phyloP scores from a whole-genome alignment of 1,140 invertebrate genomes.

The Polypedilum pembai region DNA sequence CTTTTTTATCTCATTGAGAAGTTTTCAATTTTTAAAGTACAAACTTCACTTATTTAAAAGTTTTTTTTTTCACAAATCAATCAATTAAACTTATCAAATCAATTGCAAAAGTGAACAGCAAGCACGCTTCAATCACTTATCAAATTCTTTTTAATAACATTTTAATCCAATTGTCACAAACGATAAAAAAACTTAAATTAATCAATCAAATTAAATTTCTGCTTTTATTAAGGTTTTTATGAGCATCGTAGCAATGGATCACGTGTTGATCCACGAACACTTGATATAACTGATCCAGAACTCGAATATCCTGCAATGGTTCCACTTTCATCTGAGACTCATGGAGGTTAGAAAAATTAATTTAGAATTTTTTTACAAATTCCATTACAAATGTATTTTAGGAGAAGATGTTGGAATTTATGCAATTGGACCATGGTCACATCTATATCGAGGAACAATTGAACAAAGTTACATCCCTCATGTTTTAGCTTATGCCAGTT shows the following conservation, averaged over 20 bases:
- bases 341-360: conserved; percentile 51
- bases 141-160: not conserved
- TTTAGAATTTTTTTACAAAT: too few species aligned
- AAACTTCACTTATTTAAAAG: too few species aligned
- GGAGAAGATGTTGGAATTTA: conserved; percentile 58
- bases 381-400: too few species aligned
- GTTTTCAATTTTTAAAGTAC: conserved; percentile 30
- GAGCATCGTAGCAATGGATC: not conserved
- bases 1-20: not conserved
- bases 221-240: not conserved
- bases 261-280: not conserved
- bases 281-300: conserved; percentile 39
- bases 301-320: conserved; percentile 47
- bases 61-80: not conserved
- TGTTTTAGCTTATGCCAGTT: conserved; percentile 58
- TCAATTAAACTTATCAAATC: not conserved
- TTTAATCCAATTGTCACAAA: not conserved
- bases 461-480: conserved; percentile 74
- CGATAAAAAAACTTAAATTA: not conserved
- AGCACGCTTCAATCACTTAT: not conserved
- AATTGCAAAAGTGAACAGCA: not conserved
- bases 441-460: conserved; percentile 65
- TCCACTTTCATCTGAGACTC: conserved; percentile 51
- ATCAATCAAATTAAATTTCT: not conserved
- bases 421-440: conserved; percentile 57